These are phyloP conservation scores for Apoda limacodes DNA, from an alignment of 2,888 invertebrate genomes.

Conservation along the genomic window DNA sequence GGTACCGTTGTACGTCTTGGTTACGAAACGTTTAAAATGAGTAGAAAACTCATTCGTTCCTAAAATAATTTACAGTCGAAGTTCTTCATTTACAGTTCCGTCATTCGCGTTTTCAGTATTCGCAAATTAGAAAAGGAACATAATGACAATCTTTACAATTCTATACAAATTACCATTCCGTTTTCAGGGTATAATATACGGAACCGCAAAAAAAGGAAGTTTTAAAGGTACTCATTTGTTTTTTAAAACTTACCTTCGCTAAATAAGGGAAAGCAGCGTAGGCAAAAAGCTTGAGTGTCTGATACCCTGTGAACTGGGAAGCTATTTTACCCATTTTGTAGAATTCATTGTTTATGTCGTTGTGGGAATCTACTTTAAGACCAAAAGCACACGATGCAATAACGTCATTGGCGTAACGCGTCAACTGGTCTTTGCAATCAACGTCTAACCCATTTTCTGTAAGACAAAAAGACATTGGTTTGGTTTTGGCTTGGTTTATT, in stretches of 20 bases:
- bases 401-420: slow-evolving; percentile 55
- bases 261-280: slow-evolving; percentile 18
- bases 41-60: too few species aligned
- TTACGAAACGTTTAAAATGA: too few species aligned
- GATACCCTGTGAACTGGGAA: slow-evolving; percentile 27
- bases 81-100: slow-evolving; percentile 16
- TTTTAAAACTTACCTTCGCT: slow-evolving; percentile 17
- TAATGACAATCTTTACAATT: neutral
- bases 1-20: too few species aligned
- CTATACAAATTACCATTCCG: neutral
- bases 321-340: slow-evolving; percentile 56
- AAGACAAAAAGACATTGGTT: slow-evolving; percentile 1
- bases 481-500: too few species aligned
- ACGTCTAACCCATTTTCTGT: slow-evolving; percentile 25
- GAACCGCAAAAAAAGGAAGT: neutral
- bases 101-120: neutral
- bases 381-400: slow-evolving; percentile 63
- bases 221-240: neutral
- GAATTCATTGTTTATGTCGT: slow-evolving; percentile 59
- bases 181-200: neutral
- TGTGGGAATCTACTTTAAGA: slow-evolving; percentile 61
- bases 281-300: slow-evolving; percentile 20
- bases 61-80: too few species aligned
- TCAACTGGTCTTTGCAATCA: slow-evolving; percentile 47
- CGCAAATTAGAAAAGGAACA: neutral